Percentiles rank a stretch among this genome's conserved stretches.
Conservation (phyloP, 2,113 vertebrate species). For the Podiceps cristatus region DNA sequence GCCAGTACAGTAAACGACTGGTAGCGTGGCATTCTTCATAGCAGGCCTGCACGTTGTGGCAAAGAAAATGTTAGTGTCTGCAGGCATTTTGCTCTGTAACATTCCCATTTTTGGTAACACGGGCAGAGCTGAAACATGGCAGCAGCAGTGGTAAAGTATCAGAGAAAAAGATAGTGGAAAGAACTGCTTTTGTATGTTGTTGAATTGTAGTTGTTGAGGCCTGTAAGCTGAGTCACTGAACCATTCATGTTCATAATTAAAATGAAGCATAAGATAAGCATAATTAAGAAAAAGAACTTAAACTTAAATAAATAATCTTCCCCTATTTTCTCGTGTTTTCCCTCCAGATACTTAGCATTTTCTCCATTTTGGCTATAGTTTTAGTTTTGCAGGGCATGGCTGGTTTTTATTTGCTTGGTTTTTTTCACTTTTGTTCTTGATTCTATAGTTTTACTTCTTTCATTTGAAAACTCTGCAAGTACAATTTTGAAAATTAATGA, state of each 20-base stretch:
- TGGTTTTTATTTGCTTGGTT: rapidly evolving
- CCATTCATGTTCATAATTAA: neutral
- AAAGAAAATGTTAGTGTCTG: neutral
- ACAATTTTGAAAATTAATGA: neutral
- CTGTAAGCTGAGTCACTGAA: neutral
- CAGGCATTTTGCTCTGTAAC: neutral
- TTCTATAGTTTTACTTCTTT: neutral
- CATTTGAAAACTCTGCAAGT: neutral
- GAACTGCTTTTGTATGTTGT: neutral
- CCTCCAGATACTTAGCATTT: neutral
- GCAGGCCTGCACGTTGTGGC: neutral
- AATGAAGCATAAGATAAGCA: neutral
- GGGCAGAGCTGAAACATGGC: neutral
- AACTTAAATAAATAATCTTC: neutral
- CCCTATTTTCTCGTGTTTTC: neutral
- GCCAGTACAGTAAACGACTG: neutral
- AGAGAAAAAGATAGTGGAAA: neutral
- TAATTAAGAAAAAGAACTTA: neutral
- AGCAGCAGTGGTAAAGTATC: neutral
- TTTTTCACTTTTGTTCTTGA: neutral
- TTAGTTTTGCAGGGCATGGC: neutral
- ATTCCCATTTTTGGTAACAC: neutral
- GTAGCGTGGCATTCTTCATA: neutral
- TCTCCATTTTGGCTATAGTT: neutral
- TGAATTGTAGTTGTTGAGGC: neutral